Base-by-base conservation (phyloP, 2,888 invertebrate species). In the Agrotis clavis region DNA sequence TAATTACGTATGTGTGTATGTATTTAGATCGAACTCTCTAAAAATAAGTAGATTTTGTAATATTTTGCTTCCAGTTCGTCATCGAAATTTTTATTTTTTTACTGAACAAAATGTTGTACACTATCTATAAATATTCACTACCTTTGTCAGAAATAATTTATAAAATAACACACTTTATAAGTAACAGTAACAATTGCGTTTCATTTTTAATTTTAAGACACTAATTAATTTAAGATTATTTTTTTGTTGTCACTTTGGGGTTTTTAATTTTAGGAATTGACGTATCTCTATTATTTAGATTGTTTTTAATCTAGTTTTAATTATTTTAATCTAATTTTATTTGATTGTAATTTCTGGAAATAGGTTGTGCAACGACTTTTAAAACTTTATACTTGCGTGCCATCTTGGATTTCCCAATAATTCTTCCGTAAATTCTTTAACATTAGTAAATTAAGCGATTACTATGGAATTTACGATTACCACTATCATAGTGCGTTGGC, bases 321-420 rank as follows among this genome's bases (percentile, higher is more conserved):
- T 74, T 79, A 79, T 84, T 85, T 79, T 83, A 84, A 86, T 85
- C 80, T 86, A 83, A 83, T 85, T 77, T 79, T 74, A 78, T 80
- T 79, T 71, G 30, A 74, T 76, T 72, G 45, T 74, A 74, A 69
- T 77, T 73, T 85, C 78, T 84, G 75, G 76, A 79, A 79, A 85
- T 91, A 90, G 92, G 93, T 94, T 94, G 93, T 94, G 93, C 91
- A 91, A 90, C 92, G 89, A 92, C 89, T 87, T 83, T 79, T 87
- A 83, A 82, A 72, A 72, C 50, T 67, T 74, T 80, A 50, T 81
- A 69, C 70, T 68, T 74, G 62, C 80, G 87, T 87, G 87, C 87
- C 87, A 88, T 88, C 79, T 86, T 86, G 65, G 67, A 71, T 75
- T 75, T 70, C 71, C 66, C 70, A 60, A 70, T 60, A 62, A 69